Evolutionary conservation across 2,888 invertebrate genomes (phyloP), one percentile per base, ranked within the genome.

Genomic region (Drosophila meridionalis): DNA sequence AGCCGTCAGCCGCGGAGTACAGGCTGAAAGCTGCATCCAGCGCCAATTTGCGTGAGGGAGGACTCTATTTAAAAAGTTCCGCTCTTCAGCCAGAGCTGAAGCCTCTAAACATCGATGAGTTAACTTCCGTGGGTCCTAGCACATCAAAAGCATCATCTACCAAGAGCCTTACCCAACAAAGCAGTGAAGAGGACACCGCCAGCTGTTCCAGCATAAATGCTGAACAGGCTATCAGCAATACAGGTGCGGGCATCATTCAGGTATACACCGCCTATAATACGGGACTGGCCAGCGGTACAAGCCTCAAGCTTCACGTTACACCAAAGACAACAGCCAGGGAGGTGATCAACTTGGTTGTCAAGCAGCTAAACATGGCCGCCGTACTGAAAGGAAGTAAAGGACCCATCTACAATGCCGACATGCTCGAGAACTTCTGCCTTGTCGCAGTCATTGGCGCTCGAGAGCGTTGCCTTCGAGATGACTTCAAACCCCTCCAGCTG

Each of bases 251-350:
- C 34, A 93, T 93, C 8, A 94, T 95, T 40, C 95, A 99, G 94
- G 98, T 99, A 8, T 99, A 97, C 91, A 98, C 99, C 7, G 99
- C 99, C 0, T 99, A 99, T 93, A 97, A 99, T 82, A 98, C 98
- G 0, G 99, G 99, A 9, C 94, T 99, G 80, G 97, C 98, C 2
- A 96, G 96, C 73, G 99, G 98, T 7, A 98, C 98, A 0, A 98
- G 98, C 85, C 95, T 99, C 42, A 98, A 98, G 89, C 94, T 99
- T 4, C 98, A 98, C 92, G 98, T 99, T 0, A 98, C 98, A 0
- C 96, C 97, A 0, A 95, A 97, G 82, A 99, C 99, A 0, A 97
- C 98, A 0, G 98, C 99, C 0, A 95, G 98, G 20, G 99, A 99
- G 93, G 98, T 99, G 62, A 97, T 99, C 74, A 97, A 98, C 93